Conservation (phyloP, 1,140 invertebrate genomes). For the Drosophila pallidifrons region DNA sequence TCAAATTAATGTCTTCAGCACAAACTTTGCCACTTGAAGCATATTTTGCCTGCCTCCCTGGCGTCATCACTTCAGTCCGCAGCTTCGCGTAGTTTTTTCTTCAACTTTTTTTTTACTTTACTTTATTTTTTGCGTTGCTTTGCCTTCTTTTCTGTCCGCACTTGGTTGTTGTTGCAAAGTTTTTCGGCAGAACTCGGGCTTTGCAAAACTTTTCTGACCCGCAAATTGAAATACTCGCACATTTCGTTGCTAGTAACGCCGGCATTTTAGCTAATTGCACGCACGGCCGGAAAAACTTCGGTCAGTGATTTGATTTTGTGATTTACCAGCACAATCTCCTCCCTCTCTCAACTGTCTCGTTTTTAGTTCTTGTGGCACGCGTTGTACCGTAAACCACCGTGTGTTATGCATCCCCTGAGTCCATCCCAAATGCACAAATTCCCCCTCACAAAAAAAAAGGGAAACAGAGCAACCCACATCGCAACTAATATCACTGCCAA, state of each 20-base stretch:
- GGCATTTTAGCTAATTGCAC: conserved; percentile 74
- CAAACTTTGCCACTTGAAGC: conserved; percentile 79
- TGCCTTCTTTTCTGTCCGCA: conserved; percentile 53
- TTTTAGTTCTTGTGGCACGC: conserved; percentile 44
- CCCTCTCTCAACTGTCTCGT: neutral
- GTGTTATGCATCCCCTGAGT: conserved; percentile 70
- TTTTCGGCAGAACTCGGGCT: conserved; percentile 32
- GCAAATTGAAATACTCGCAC: conserved; percentile 76
- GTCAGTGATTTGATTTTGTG: conserved; percentile 61
- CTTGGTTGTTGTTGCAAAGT: conserved; percentile 66
- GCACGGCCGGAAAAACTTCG: conserved; percentile 55
- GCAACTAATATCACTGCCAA: conserved; percentile 56
- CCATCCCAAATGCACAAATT: conserved; percentile 3
- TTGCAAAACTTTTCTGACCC: conserved; percentile 62
- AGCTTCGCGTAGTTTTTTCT: conserved; percentile 2
- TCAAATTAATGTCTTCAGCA: conserved; percentile 82
- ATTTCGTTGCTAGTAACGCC: conserved; percentile 19
- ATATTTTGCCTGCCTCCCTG: conserved; percentile 45
- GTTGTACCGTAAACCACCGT: conserved; percentile 69
- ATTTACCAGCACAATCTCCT: conserved; percentile 4
- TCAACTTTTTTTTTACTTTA: conserved; percentile 25
- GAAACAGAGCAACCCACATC: conserved; percentile 38
- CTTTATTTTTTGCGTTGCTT: conserved; percentile 10
- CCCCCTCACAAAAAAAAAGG: neutral
- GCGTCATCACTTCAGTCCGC: neutral